Conservation (phyloP, 2,113 vertebrate species). For the Marmota flaviventris region DNA sequence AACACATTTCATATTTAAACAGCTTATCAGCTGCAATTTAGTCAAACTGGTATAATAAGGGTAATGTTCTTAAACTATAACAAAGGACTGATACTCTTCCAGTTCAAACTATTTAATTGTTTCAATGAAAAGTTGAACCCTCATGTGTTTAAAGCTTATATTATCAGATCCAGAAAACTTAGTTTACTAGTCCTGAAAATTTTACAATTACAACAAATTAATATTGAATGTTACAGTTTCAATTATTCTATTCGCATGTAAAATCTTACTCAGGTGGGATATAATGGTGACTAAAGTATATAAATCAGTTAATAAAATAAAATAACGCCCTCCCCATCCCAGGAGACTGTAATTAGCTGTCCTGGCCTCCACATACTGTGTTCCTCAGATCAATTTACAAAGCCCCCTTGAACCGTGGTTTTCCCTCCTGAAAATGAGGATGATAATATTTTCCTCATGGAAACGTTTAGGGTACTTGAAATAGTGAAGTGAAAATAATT, state of each 20-base stretch:
- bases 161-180: neutral
- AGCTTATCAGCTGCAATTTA: slow-evolving; percentile 52
- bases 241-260: neutral
- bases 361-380: fast-evolving
- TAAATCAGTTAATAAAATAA: neutral
- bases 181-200: neutral
- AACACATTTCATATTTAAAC: slow-evolving; percentile 60
- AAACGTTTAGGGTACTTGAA: neutral
- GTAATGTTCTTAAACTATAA: neutral
- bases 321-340: neutral
- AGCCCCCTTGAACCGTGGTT: neutral
- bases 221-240: neutral
- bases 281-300: neutral
- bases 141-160: neutral
- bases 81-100: neutral
- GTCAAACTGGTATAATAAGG: neutral
- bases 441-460: neutral
- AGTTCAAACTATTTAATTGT: neutral
- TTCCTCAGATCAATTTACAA: neutral
- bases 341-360: neutral
- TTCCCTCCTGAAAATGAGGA: neutral
- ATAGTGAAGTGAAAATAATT: neutral
- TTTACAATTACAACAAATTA: slow-evolving; percentile 37
- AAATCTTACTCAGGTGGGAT: slow-evolving; percentile 10
- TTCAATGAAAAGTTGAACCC: neutral